These are phyloP conservation scores for Neoseiulus cucumeris DNA, from an alignment of 1,140 invertebrate species.

Conservation along the genomic window DNA sequence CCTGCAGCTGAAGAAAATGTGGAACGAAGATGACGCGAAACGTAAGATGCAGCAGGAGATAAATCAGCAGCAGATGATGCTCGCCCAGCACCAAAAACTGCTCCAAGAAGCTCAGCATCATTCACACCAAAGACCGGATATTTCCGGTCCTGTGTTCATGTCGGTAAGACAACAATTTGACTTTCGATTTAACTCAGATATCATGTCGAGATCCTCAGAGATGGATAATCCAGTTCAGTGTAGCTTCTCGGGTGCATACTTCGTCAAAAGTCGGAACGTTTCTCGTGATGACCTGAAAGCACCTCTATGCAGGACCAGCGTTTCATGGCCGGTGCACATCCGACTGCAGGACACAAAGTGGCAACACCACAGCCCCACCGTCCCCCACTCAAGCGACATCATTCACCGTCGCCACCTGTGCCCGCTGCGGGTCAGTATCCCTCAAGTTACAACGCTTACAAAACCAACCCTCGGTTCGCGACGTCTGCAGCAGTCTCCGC, in stretches of 20 bases:
- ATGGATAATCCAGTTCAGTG: too few species aligned
- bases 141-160: neutral
- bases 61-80: neutral
- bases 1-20: neutral
- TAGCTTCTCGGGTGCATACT: too few species aligned
- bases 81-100: neutral
- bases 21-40: conserved; percentile 1
- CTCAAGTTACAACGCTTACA: too few species aligned
- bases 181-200: too few species aligned
- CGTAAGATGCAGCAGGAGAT: neutral
- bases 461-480: too few species aligned
- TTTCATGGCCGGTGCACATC: neutral
- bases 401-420: neutral
- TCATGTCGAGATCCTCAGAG: too few species aligned
- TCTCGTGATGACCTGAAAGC: too few species aligned
- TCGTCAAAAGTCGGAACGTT: too few species aligned
- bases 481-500: too few species aligned
- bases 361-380: neutral
- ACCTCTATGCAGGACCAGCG: neutral
- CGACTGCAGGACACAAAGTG: neutral
- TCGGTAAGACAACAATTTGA: neutral
- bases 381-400: neutral
- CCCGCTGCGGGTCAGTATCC: too few species aligned
- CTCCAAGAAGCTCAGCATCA: neutral
- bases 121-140: neutral